A percentile compares a stretch with the other conserved stretches of the same genome.
Evolutionary conservation across 2,113 vertebrate species (phyloP).

Genomic region (Prunella himalayana): DNA sequence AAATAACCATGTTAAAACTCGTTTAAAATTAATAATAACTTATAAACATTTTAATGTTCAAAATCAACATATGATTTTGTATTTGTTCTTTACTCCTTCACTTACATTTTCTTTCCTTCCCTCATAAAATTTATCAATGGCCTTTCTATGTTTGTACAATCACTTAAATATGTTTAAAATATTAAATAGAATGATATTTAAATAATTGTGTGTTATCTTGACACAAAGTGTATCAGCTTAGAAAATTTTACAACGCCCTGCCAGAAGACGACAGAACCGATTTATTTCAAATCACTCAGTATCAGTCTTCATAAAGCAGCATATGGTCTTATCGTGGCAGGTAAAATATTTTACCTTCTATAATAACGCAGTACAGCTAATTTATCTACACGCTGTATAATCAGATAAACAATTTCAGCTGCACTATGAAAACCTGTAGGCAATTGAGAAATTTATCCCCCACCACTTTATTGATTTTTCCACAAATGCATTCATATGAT

Average conservation of each 20-base stretch:
- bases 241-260: slow-evolving; percentile 34
- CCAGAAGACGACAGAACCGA: slow-evolving; percentile 43
- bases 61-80: background rate
- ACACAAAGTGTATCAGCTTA: slow-evolving; percentile 7
- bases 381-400: slow-evolving; percentile 63
- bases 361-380: slow-evolving; percentile 61
- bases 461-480: slow-evolving; percentile 22
- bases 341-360: slow-evolving; percentile 72
- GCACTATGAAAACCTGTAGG: slow-evolving; percentile 44
- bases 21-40: background rate
- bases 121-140: background rate
- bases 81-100: background rate
- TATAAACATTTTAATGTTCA: background rate
- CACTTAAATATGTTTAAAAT: slow-evolving; percentile 24
- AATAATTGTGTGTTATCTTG: slow-evolving; percentile 3
- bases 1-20: background rate
- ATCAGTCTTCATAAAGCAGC: slow-evolving; percentile 66
- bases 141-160: background rate
- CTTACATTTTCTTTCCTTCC: background rate
- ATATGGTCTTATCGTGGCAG: slow-evolving; percentile 59
- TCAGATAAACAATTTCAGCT: slow-evolving; percentile 56
- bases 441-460: background rate
- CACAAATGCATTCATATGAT: background rate
- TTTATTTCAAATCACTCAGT: slow-evolving; percentile 53
- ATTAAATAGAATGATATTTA: background rate